These are phyloP conservation scores for Eunapius fragilis DNA, from an alignment of 37 sponge, comb jelly and placozoan genomes.

Conservation along the genomic window DNA sequence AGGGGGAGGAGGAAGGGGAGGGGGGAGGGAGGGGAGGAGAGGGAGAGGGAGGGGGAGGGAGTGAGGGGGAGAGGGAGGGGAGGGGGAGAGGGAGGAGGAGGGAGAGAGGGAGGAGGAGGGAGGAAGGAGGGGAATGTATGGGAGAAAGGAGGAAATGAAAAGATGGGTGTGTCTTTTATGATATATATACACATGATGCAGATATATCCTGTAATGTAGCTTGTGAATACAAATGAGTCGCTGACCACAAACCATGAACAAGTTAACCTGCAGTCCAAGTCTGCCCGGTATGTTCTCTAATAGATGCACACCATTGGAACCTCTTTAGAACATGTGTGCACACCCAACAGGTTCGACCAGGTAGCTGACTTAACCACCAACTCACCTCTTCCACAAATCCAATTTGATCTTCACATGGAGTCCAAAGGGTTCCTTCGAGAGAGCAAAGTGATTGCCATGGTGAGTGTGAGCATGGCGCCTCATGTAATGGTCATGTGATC, in stretches of 20 bases:
- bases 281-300: neutral
- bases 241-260: neutral
- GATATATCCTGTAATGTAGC: neutral
- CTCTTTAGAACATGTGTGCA: no score
- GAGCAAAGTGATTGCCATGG: constrained; percentile 66
- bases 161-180: neutral
- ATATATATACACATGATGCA: no score
- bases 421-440: constrained; percentile 53
- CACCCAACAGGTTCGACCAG: constrained; percentile 60
- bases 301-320: no score
- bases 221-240: neutral
- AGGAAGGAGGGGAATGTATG: no score
- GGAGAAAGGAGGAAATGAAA: no score
- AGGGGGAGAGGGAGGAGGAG: no score
- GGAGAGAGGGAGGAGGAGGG: no score
- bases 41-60: no score
- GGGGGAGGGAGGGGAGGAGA: neutral
- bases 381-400: constrained; percentile 66
- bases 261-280: neutral
- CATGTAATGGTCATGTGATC: no score
- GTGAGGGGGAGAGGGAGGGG: no score
- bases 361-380: constrained; percentile 55
- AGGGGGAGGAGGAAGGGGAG: neutral
- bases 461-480: no score
- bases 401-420: constrained; percentile 19